phyloP scores from a whole-genome alignment of 2,797 vertebrate genomes.

The Takifugu rubripes region DNA sequence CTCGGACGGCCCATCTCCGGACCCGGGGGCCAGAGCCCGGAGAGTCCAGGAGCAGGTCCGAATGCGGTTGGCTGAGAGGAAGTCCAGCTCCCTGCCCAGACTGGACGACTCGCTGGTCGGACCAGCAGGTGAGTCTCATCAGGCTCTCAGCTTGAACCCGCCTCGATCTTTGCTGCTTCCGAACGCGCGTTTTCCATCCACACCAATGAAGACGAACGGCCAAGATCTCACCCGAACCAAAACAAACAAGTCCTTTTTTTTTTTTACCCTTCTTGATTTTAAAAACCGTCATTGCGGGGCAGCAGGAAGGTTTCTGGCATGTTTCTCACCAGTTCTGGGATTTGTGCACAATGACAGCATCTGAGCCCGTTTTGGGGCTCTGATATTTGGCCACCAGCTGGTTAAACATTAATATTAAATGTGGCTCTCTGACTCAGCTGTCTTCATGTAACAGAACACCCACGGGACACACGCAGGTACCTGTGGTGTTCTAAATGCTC shows the following conservation, averaged over 20 bases:
- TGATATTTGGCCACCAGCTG: background rate
- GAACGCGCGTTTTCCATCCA: too few relatives aligned
- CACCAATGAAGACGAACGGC: too few relatives aligned
- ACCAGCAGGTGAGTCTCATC: conserved; percentile 54
- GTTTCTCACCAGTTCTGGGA: too few relatives aligned
- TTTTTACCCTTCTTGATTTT: too few relatives aligned
- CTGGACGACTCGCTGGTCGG: conserved; percentile 46
- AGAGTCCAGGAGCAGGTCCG: conserved; percentile 92
- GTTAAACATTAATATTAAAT: conserved; percentile 5
- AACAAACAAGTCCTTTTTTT: too few relatives aligned
- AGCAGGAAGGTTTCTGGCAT: too few relatives aligned
- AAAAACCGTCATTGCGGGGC: too few relatives aligned
- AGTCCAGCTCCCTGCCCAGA: conserved; percentile 63
- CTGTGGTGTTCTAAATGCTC: background rate
- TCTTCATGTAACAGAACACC: background rate
- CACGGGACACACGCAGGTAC: background rate
- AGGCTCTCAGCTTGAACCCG: too few relatives aligned
- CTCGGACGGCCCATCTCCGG: conserved; percentile 62
- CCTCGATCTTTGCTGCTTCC: too few relatives aligned
- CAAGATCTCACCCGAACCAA: too few relatives aligned
- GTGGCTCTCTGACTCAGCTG: background rate
- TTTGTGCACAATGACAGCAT: too few relatives aligned
- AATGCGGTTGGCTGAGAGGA: conserved; percentile 84
- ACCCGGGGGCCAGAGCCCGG: conserved; percentile 71
- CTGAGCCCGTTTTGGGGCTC: background rate